These are phyloP conservation scores for Pomacea canaliculata DNA, from an alignment of 2,888 invertebrate species.

Conservation along the genomic window DNA sequence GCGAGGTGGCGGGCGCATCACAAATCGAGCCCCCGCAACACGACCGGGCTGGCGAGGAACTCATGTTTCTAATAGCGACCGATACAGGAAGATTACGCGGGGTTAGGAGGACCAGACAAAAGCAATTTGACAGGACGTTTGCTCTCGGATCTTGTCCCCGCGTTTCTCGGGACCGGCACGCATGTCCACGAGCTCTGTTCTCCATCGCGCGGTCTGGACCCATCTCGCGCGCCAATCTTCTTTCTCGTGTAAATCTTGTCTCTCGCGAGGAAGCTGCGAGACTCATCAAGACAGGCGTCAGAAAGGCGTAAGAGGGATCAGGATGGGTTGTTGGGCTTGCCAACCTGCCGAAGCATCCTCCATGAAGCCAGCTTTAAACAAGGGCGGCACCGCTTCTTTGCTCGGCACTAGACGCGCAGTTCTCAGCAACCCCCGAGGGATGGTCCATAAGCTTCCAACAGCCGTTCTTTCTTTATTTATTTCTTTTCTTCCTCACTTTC, in stretches of 20 bases:
- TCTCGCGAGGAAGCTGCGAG: not conserved
- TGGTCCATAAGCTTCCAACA: too few species aligned
- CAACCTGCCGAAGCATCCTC: too few species aligned
- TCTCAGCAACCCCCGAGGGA: too few species aligned
- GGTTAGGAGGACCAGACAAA: conserved; percentile 21
- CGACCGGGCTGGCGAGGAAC: conserved; percentile 11
- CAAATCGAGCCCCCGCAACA: conserved; percentile 9
- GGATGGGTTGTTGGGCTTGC: too few species aligned
- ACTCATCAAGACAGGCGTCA: not conserved
- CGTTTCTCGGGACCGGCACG: not conserved
- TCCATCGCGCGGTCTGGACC: too few species aligned
- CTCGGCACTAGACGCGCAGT: too few species aligned
- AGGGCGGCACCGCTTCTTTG: too few species aligned
- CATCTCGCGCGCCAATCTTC: not conserved
- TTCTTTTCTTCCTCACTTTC: too few species aligned
- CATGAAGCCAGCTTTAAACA: too few species aligned
- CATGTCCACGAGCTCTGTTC: too few species aligned
- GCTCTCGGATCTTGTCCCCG: conserved; percentile 2
- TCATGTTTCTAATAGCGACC: conserved; percentile 15
- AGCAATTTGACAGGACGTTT: conserved; percentile 21
- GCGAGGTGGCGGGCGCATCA: conserved; percentile 11
- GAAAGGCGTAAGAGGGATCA: not conserved
- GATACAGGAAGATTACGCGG: conserved; percentile 18
- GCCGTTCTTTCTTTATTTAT: too few species aligned
- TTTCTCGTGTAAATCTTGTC: not conserved